A percentile compares a stretch with the other conserved stretches of the same genome.
Conservation (phyloP, 2,888 invertebrate genomes). For the Lithosia quadra region DNA sequence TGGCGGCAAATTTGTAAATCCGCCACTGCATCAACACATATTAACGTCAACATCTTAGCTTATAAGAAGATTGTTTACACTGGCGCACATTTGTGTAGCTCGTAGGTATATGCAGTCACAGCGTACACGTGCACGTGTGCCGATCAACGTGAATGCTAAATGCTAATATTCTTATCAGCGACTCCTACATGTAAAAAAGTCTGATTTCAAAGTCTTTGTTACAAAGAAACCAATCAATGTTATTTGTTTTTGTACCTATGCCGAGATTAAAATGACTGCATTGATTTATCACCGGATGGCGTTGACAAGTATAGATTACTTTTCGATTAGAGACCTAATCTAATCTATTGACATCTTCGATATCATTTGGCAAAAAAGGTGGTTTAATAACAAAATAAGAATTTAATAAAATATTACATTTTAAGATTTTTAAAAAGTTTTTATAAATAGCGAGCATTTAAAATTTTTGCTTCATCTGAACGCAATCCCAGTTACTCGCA, state of each 20-base stretch:
- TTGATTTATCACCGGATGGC: background rate
- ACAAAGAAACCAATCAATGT: slow-evolving; percentile 27
- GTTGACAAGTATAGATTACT: background rate
- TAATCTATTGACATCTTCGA: background rate
- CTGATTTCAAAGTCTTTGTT: slow-evolving; percentile 15
- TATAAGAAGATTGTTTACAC: slow-evolving; percentile 37
- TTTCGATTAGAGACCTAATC: background rate
- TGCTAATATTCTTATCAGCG: slow-evolving; percentile 46
- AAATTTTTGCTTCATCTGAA: no score
- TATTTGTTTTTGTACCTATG: slow-evolving; percentile 15
- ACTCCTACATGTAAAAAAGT: slow-evolving; percentile 29
- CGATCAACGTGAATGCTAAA: slow-evolving; percentile 53
- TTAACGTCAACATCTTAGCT: slow-evolving; percentile 19
- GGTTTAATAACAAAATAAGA: background rate
- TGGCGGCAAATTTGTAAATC: no score
- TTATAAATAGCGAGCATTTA: no score
- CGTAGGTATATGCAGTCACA: slow-evolving; percentile 21
- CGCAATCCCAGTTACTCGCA: no score
- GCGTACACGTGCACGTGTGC: slow-evolving; percentile 51
- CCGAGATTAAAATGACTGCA: slow-evolving; percentile 11
- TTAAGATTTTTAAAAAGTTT: no score
- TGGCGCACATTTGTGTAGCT: slow-evolving; percentile 39
- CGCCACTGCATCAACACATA: no score
- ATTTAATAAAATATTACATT: no score
- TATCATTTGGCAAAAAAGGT: background rate